Conservation (phyloP, 1,140 invertebrate genomes). For the Tachypleus tridentatus region DNA sequence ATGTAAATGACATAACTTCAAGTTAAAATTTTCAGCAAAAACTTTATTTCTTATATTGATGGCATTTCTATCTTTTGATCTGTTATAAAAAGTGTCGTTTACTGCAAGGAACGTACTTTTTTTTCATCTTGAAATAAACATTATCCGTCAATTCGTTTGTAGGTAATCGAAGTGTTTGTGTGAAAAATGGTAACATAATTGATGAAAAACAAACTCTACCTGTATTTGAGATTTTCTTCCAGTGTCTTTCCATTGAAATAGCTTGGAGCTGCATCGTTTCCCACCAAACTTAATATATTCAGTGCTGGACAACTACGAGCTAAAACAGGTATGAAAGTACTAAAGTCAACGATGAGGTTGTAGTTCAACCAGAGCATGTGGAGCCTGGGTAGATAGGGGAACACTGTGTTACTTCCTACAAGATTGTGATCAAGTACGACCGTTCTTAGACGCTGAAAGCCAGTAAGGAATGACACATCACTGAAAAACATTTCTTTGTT, state of each 20-base stretch:
- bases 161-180: no score
- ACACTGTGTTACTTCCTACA: slow-evolving; percentile 47
- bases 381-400: slow-evolving; percentile 53
- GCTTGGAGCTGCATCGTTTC: slow-evolving; percentile 58
- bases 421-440: slow-evolving; percentile 61
- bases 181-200: no score
- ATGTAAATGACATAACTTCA: no score
- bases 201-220: slow-evolving; percentile 35
- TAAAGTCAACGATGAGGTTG: slow-evolving; percentile 53
- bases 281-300: slow-evolving; percentile 61
- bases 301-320: slow-evolving; percentile 47
- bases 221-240: slow-evolving; percentile 62
- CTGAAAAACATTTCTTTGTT: slow-evolving; percentile 25
- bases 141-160: no score
- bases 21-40: no score
- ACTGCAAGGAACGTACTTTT: no score
- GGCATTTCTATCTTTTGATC: no score
- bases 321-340: slow-evolving; percentile 54
- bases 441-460: slow-evolving; percentile 53
- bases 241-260: slow-evolving; percentile 58
- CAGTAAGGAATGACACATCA: slow-evolving; percentile 50
- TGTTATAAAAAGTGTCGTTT: no score
- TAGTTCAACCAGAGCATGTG: slow-evolving; percentile 64
- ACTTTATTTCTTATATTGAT: no score
- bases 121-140: no score